A percentile compares a stretch with the other conserved stretches of the same genome.
These are phyloP conservation scores for Lycopodina hypogea DNA, from an alignment of 37 sponge, comb jelly and placozoan genomes.

Conservation along the genomic window DNA sequence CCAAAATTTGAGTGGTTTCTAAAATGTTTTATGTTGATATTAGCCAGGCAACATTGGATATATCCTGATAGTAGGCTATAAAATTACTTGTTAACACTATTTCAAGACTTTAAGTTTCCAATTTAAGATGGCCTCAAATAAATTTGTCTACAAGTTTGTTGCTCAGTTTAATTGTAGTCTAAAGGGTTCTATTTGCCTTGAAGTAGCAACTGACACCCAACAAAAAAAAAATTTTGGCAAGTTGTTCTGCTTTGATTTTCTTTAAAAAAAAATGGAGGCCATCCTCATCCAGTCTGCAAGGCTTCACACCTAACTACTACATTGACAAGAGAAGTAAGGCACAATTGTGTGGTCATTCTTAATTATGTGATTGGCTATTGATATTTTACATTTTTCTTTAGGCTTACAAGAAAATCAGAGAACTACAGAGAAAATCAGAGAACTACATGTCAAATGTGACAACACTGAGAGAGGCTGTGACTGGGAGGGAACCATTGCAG, in stretches of 20 bases:
- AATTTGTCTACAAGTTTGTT: too few relatives aligned
- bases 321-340: background rate
- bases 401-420: constrained; percentile 20
- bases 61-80: too few relatives aligned
- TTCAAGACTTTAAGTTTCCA: too few relatives aligned
- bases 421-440: constrained; percentile 12
- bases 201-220: background rate
- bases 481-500: constrained; percentile 25
- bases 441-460: too few relatives aligned
- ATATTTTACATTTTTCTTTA: background rate
- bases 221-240: background rate
- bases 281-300: background rate
- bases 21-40: too few relatives aligned
- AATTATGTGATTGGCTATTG: too few relatives aligned
- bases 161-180: background rate
- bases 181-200: background rate
- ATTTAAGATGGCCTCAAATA: too few relatives aligned
- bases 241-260: background rate
- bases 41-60: too few relatives aligned
- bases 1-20: too few relatives aligned
- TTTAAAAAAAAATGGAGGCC: background rate
- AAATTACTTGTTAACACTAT: too few relatives aligned
- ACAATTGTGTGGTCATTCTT: background rate
- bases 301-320: background rate
- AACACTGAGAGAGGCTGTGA: constrained; percentile 21